Evolutionary conservation across 2,888 invertebrate species (phyloP).

Genomic region (Prosopocoilus inquinatus): DNA sequence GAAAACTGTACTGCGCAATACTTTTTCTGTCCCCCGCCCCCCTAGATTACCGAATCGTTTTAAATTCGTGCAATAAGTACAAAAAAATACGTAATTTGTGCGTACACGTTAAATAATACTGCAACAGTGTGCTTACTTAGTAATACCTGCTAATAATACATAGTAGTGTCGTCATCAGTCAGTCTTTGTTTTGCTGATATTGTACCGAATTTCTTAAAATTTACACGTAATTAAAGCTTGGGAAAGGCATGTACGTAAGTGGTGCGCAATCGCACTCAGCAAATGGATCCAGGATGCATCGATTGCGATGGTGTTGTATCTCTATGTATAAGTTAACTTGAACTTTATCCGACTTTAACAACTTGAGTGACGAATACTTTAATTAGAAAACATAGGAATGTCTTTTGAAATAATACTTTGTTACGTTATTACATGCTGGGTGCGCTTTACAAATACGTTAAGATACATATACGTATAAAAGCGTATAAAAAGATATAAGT

Average conservation of each 20-base stretch:
- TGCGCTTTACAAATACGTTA: conserved; percentile 1
- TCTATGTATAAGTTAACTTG: neutral
- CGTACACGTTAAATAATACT: conserved; percentile 14
- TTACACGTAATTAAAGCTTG: conserved; percentile 29
- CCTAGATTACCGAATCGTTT: neutral
- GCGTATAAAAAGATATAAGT: conserved; percentile 10
- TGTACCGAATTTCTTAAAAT: conserved; percentile 9
- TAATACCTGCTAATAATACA: neutral
- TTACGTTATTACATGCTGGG: too few relatives aligned
- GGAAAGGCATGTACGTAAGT: conserved; percentile 25
- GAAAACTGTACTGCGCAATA: too few relatives aligned
- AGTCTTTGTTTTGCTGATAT: conserved; percentile 9
- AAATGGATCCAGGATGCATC: conserved; percentile 30
- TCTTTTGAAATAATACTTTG: too few relatives aligned
- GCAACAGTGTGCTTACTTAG: neutral
- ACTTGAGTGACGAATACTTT: too few relatives aligned
- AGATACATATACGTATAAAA: conserved; percentile 8
- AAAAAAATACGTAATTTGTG: conserved; percentile 8
- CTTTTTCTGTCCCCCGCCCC: neutral
- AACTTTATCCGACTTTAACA: too few relatives aligned
- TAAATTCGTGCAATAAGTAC: conserved; percentile 6
- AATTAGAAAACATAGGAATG: too few relatives aligned
- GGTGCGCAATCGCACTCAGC: conserved; percentile 21
- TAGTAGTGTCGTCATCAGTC: conserved; percentile 1
- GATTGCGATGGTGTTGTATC: conserved; percentile 9